phyloP scores from a whole-genome alignment of 35 echinoderm and acorn worm genomes.

The Apostichopus parvimensis region DNA sequence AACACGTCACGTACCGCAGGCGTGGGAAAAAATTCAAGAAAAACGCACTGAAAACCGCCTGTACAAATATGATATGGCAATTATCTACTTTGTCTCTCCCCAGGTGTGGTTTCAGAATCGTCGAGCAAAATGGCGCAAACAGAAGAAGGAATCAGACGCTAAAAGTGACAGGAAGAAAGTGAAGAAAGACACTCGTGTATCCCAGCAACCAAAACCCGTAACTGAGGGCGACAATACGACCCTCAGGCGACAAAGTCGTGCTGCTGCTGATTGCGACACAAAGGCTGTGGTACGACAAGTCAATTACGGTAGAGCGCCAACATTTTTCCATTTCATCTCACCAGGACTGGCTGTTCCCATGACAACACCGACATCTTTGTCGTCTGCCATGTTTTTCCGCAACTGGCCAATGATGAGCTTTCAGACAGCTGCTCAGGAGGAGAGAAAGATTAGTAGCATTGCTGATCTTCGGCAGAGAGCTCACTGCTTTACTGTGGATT shows the following conservation, averaged over 20 bases:
- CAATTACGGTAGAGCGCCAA: slow-evolving; percentile 27
- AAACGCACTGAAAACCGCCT: slow-evolving; percentile 5
- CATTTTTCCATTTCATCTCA: slow-evolving; percentile 6
- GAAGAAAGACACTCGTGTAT: slow-evolving; percentile 34
- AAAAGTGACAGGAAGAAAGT: slow-evolving; percentile 50
- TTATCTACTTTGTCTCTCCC: slow-evolving; percentile 32
- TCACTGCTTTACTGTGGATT: slow-evolving; percentile 11
- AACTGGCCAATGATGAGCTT: slow-evolving; percentile 8
- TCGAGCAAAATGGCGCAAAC: slow-evolving; percentile 95
- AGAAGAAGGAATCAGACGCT: slow-evolving; percentile 66
- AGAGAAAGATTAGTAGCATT: slow-evolving; percentile 39
- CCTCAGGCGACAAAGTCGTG: neutral
- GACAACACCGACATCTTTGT: slow-evolving; percentile 14
- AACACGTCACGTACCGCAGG: slow-evolving; percentile 17
- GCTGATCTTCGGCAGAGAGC: slow-evolving; percentile 37
- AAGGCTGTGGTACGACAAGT: neutral
- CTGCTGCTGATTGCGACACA: neutral
- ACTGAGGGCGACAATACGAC: neutral
- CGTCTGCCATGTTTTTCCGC: slow-evolving; percentile 44
- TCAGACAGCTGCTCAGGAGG: neutral
- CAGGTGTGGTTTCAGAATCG: slow-evolving; percentile 99
- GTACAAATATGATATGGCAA: slow-evolving; percentile 45
- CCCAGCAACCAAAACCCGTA: slow-evolving; percentile 13
- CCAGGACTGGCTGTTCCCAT: slow-evolving; percentile 37
- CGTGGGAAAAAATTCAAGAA: slow-evolving; percentile 41